Conservation (phyloP, 2,888 invertebrate species). For the Sturmia bella region DNA sequence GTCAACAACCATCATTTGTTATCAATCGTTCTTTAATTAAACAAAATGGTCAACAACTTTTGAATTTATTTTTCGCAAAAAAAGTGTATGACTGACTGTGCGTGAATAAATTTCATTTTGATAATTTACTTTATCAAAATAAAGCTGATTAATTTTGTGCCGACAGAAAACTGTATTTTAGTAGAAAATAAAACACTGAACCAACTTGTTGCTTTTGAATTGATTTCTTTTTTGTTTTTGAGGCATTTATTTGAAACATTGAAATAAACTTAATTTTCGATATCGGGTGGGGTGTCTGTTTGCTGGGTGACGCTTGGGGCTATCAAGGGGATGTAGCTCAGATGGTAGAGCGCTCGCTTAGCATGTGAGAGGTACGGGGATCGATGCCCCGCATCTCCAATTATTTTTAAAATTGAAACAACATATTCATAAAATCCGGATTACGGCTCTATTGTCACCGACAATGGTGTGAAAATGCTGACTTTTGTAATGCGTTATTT, state of each 20-base stretch:
- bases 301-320: too few relatives aligned
- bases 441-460: too few relatives aligned
- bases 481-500: too few relatives aligned
- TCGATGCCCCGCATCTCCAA: constrained; percentile 81
- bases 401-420: background rate
- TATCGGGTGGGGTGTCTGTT: background rate
- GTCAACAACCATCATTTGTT: background rate
- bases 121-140: constrained; percentile 2
- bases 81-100: background rate
- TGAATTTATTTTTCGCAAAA: constrained; percentile 17
- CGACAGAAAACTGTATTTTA: background rate
- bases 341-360: constrained; percentile 81
- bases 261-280: background rate
- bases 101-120: constrained; percentile 6
- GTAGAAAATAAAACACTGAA: too few relatives aligned
- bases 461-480: too few relatives aligned
- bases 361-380: constrained; percentile 81
- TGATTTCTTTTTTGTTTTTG: background rate
- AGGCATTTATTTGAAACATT: background rate
- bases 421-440: too few relatives aligned
- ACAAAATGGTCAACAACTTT: constrained; percentile 22
- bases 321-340: constrained; percentile 73
- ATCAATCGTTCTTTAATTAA: constrained; percentile 7
- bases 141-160: constrained; percentile 17
- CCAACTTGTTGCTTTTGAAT: too few relatives aligned